These are phyloP conservation scores for Centropus unirufus DNA, from an alignment of 2,113 vertebrate genomes.

Conservation along the genomic window DNA sequence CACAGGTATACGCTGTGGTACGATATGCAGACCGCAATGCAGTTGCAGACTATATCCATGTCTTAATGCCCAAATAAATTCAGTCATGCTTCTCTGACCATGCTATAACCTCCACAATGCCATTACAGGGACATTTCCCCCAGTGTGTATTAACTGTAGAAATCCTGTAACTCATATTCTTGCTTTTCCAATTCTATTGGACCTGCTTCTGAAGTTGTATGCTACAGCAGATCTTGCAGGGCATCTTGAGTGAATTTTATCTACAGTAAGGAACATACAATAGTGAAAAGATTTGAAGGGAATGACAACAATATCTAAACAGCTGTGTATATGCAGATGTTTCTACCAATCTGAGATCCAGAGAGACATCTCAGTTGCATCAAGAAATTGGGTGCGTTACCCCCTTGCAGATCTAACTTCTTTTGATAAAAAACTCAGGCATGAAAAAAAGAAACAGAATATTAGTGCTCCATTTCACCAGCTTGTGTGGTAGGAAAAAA, in stretches of 20 bases:
- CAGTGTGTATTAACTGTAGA: background rate
- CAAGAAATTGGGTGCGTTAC: background rate
- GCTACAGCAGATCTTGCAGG: background rate
- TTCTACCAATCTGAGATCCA: background rate
- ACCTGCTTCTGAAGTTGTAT: background rate
- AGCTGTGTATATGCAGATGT: rapidly evolving
- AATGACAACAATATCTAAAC: background rate
- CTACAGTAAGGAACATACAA: background rate
- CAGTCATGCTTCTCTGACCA: background rate
- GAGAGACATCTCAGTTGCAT: background rate
- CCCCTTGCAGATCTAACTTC: background rate
- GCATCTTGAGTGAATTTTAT: background rate
- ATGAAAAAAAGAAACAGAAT: background rate
- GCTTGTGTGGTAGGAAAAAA: background rate
- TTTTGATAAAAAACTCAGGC: background rate
- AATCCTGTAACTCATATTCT: background rate
- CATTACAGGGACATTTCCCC: background rate
- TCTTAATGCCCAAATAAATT: background rate
- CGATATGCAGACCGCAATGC: background rate
- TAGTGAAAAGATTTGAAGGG: background rate
- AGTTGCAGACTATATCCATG: background rate
- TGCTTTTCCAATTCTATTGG: background rate
- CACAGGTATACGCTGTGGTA: background rate
- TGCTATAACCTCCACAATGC: background rate
- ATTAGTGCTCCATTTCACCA: background rate